A percentile compares a stretch with the other conserved stretches of the same genome.
Evolutionary conservation across 2,888 invertebrate species (phyloP).

Genomic region (Phrixothrix hirtus): DNA sequence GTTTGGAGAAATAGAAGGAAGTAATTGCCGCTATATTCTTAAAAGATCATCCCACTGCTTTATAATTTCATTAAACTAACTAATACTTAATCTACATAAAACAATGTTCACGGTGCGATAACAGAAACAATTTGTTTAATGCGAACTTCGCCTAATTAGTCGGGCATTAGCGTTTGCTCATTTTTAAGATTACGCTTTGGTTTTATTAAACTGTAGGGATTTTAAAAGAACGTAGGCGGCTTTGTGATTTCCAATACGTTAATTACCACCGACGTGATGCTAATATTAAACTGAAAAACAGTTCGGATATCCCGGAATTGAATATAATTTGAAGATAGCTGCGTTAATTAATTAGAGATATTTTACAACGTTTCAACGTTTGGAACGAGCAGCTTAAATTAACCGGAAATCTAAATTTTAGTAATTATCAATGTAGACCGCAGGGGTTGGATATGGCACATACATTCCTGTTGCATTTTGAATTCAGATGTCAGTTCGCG

Average conservation of each 20-base stretch:
- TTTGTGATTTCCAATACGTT: not conserved
- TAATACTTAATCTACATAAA: constrained; percentile 42
- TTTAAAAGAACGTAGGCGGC: constrained; percentile 1
- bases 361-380: no score
- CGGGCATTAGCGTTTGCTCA: constrained; percentile 19
- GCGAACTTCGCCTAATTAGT: constrained; percentile 25
- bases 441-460: not conserved
- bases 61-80: constrained; percentile 44
- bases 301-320: no score
- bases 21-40: constrained; percentile 31
- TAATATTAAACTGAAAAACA: no score
- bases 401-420: no score
- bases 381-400: no score
- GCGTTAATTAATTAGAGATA: no score
- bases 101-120: constrained; percentile 33
- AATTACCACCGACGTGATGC: not conserved
- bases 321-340: no score
- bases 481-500: constrained; percentile 14
- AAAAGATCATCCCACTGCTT: constrained; percentile 36
- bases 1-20: constrained; percentile 28
- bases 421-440: not conserved
- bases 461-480: constrained; percentile 11
- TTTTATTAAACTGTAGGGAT: constrained; percentile 12
- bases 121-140: constrained; percentile 32
- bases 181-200: constrained; percentile 20